Base-by-base conservation (phyloP, 2,888 invertebrate species). In the Oeneis ivallda region DNA sequence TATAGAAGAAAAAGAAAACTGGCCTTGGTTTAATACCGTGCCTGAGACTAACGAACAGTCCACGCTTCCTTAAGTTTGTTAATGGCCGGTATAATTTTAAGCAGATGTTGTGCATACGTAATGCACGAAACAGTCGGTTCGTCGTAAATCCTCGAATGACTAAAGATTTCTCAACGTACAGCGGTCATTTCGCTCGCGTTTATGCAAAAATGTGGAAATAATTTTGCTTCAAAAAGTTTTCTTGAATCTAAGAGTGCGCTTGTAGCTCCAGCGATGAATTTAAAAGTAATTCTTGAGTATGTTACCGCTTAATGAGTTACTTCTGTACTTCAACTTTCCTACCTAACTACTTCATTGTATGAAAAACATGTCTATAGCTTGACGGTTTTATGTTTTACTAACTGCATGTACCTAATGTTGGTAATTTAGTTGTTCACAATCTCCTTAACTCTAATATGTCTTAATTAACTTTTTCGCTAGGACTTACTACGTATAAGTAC, bases 71-170 rank as follows among this genome's bases (percentile, higher is more conserved):
- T 49, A 49, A 41, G 41, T 50, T n/a, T 52, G 19, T 47, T 61
- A 50, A 61, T 41, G 61, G 39, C n/a, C 66, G 57, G 59, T 66
- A 41, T 65, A 65, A 62, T 63, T 58, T 45, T 49, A 56, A 68
- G 65, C 68, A 63, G 65, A 65, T 63, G 64, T 58, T 60, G 34
- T 54, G 61, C 60, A 59, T 50, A 62, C 62, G 62, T 65, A 68
- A 65, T 62, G 50, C 62, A 52, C 45, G 17, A 49, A 68, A 57
- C 65, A 60, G 62, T 64, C 49, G 50, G 63, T 47, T 45, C 11
- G 41, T 68, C 68, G 63, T 68, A 68, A 68, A 68, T 68, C 63
- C 56, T 41, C 15, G 39, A 61, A 60, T 66, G 60, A 66, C 60
- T 61, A 66, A 68, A 66, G 60, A 63, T 65, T 62, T 59, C 56